Conservation (phyloP, 2,888 invertebrate species). For the Lasioglossum pauxillum region DNA sequence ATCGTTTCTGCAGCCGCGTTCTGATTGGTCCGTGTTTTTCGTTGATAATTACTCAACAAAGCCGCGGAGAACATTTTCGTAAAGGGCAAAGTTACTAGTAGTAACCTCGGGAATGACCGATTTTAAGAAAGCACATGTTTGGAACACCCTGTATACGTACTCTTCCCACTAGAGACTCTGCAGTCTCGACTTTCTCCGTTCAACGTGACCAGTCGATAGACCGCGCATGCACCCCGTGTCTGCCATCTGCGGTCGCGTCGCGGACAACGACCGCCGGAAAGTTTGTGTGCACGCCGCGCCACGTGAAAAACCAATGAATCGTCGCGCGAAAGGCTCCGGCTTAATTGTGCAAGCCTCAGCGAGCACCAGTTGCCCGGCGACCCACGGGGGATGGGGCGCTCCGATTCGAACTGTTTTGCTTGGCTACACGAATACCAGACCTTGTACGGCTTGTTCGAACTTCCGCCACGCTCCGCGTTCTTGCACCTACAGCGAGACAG, state of each 20-base stretch:
- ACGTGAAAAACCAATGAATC: conserved; percentile 46
- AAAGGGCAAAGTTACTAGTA: neutral
- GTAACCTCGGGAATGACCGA: fast-evolving
- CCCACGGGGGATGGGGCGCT: neutral
- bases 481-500: neutral
- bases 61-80: neutral
- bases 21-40: too few species aligned
- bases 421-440: conserved; percentile 1
- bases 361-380: conserved; percentile 8
- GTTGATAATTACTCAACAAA: neutral
- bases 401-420: neutral
- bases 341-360: conserved; percentile 22
- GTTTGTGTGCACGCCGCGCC: conserved; percentile 16
- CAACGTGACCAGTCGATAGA: conserved; percentile 42
- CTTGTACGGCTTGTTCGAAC: conserved; percentile 4
- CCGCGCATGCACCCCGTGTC: conserved; percentile 45
- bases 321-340: conserved; percentile 27
- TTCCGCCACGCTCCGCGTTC: neutral
- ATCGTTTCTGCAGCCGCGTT: too few species aligned
- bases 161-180: neutral
- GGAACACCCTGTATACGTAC: neutral
- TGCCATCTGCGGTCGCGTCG: conserved; percentile 22
- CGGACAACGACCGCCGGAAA: conserved; percentile 32
- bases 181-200: conserved; percentile 19
- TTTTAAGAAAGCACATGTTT: neutral